Evolutionary conservation across 2,888 invertebrate species (phyloP), one percentile per base, ranked within the genome.

Genomic region (Cistogaster globosa): DNA sequence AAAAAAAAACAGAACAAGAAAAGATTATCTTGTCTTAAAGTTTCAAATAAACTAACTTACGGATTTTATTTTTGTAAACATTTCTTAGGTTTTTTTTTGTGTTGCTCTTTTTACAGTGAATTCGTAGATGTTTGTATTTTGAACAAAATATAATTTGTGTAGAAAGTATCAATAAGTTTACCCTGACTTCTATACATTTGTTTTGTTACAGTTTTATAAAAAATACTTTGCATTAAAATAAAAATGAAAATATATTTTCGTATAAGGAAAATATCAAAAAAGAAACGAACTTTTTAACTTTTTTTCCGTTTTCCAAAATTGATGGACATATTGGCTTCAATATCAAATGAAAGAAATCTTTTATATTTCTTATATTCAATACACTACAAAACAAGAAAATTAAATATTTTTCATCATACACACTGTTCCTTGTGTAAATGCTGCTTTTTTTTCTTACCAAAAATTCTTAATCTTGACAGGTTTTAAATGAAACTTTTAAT

Each of bases 281-380:
- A 38, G 22, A 57, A 26, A 26, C 26, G 14, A 5, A 53, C 12
- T 51, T 68, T 45, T 14, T 14, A 45, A 14, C 12, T 16, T 16
- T 48, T 20, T 32, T 51, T 45, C 42, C 18, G 22, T 53, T 51
- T 55, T 42, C 45, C 1, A 12, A 55, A 36, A 38, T 72, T 68
- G 68, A 81, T 74, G 45, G 81, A 77, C 72, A 81, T 84, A 77
- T 84, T 81, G 81, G 62, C 84, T 63, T 26, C 53, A 68, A 42
- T 60, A 74, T 77, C 57, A 62, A 67, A 32, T 26, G 36, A 67
- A 80, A 76, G 72, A 74, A 55, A 65, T 68, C 63, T 38, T 18
- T 51, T 51, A 14, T 58, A 63, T 67, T 60, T 63, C 48, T 65
- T 38, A 68, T 65, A 26, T 58, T 72, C 32, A 63, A 8, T 42